Percentiles rank a stretch among this genome's conserved stretches.
phyloP scores from a whole-genome alignment of 2,113 vertebrate species.

The Sapayoa aenigma region DNA sequence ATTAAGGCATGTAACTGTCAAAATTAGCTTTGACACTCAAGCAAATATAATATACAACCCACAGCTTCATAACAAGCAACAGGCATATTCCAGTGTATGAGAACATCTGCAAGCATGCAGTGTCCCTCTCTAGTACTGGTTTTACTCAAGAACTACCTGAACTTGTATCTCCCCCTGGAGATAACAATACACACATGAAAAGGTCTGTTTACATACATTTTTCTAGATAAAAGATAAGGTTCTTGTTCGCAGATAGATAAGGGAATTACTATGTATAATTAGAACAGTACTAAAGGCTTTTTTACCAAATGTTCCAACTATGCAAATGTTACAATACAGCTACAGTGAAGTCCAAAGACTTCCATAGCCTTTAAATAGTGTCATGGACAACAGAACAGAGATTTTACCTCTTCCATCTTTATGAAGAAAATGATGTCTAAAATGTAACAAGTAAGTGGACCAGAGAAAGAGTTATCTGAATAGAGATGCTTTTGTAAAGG shows the following conservation, averaged over 20 bases:
- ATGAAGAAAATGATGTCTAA: not conserved
- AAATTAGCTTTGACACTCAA: not conserved
- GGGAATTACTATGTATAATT: not conserved
- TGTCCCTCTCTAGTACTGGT: not conserved
- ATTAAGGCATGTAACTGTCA: not conserved
- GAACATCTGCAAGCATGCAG: not conserved
- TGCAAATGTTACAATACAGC: not conserved
- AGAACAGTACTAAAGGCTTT: not conserved
- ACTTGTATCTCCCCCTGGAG: not conserved
- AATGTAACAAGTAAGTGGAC: not conserved
- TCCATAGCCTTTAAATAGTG: not conserved
- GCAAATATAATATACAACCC: not conserved
- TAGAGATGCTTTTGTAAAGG: not conserved
- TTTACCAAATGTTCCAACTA: not conserved
- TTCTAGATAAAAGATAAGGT: not conserved
- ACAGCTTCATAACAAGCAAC: not conserved
- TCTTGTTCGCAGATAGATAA: not conserved
- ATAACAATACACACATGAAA: not conserved
- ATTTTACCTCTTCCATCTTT: not conserved
- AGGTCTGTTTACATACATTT: not conserved
- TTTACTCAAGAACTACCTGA: not conserved
- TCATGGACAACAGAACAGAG: not conserved
- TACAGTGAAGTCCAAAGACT: not conserved
- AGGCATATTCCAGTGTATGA: not conserved
- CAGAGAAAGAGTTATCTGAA: not conserved